These are phyloP conservation scores for Sminthurides bifidus DNA, from an alignment of 1,140 invertebrate species.

Conservation along the genomic window DNA sequence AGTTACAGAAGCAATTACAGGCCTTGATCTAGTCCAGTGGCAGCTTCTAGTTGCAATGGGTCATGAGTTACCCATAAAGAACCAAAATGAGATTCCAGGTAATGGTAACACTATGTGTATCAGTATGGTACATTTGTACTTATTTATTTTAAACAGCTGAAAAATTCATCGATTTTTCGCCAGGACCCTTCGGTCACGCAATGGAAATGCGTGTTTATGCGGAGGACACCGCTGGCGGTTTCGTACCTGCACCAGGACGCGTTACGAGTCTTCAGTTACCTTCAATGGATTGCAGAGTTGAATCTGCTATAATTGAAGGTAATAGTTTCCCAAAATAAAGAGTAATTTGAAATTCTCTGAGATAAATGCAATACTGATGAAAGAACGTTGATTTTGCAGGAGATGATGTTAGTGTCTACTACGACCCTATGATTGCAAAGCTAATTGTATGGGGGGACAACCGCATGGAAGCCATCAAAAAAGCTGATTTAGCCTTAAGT, in stretches of 20 bases:
- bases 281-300: conserved; percentile 16
- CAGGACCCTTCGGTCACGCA: conserved; percentile 54
- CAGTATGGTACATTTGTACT: neutral
- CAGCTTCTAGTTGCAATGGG: conserved; percentile 52
- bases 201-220: conserved; percentile 94
- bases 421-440: conserved; percentile 99
- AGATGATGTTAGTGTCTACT: conserved; percentile 83
- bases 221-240: conserved; percentile 70
- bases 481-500: conserved; percentile 58
- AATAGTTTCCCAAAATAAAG: neutral
- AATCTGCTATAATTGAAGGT: conserved; percentile 28
- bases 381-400: conserved; percentile 8
- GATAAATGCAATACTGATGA: neutral
- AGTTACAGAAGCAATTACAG: conserved; percentile 89
- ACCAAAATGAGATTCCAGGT: conserved; percentile 25
- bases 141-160: conserved; percentile 1
- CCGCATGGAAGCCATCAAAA: conserved; percentile 65
- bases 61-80: conserved; percentile 23
- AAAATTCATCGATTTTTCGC: neutral
- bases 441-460: conserved; percentile 87
- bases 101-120: neutral
- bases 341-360: neutral
- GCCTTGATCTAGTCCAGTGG: conserved; percentile 87
- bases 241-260: conserved; percentile 55
- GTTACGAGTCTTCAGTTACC: conserved; percentile 39